Percentiles rank a stretch among this genome's conserved stretches.
These are phyloP conservation scores for Mormyrus hasselquistii DNA, from an alignment of 2,797 vertebrate genomes.

Conservation along the genomic window DNA sequence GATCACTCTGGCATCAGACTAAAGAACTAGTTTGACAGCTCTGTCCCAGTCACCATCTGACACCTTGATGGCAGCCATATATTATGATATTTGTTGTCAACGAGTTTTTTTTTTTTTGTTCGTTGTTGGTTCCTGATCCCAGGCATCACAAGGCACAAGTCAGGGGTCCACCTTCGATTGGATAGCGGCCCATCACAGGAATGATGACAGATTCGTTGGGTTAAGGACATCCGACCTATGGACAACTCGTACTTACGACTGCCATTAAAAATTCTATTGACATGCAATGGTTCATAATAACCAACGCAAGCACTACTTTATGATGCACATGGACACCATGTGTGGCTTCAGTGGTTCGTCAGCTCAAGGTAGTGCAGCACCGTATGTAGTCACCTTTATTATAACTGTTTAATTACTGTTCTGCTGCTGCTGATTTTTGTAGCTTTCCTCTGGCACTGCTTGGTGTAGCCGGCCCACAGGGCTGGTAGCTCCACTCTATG, in stretches of 20 bases:
- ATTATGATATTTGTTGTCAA: background rate
- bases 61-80: background rate
- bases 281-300: background rate
- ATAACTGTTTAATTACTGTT: background rate
- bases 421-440: background rate
- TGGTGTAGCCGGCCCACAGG: background rate
- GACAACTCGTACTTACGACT: background rate
- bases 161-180: background rate
- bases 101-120: background rate
- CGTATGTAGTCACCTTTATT: background rate
- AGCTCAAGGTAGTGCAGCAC: too few relatives aligned
- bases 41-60: background rate
- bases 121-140: background rate
- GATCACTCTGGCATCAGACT: background rate
- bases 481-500: background rate
- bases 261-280: background rate
- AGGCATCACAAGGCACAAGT: background rate
- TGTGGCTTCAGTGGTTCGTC: background rate
- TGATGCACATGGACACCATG: background rate
- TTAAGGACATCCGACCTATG: background rate
- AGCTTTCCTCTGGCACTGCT: background rate
- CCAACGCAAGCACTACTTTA: background rate
- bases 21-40: background rate
- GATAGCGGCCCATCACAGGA: background rate
- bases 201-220: background rate